Percentiles rank a stretch among this genome's conserved stretches.
These are phyloP conservation scores for Littorina saxatilis DNA, from an alignment of 1,140 invertebrate genomes.

Conservation along the genomic window DNA sequence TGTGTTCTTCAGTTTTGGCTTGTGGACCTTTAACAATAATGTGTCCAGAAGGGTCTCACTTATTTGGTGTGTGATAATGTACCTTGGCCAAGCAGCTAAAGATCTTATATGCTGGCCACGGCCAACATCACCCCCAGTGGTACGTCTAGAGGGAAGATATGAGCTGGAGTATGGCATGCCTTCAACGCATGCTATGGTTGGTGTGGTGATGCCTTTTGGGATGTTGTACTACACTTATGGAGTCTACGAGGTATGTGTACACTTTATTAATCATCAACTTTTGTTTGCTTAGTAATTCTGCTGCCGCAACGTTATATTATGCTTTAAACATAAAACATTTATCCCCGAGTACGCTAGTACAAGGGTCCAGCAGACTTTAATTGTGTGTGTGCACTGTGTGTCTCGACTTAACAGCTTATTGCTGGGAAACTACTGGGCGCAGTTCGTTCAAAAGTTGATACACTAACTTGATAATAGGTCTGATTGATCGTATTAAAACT, in stretches of 20 bases:
- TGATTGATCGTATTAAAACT: too few species aligned
- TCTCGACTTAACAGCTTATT: too few species aligned
- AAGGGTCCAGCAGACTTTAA: too few species aligned
- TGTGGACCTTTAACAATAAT: constrained; percentile 86
- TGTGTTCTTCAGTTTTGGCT: constrained; percentile 91
- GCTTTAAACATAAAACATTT: too few species aligned
- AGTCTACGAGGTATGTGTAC: constrained; percentile 87
- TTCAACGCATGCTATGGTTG: constrained; percentile 95
- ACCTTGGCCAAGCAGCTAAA: constrained; percentile 85
- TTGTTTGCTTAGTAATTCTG: too few species aligned
- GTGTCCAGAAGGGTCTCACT: constrained; percentile 81
- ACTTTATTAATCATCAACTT: background rate
- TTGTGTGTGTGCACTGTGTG: too few species aligned
- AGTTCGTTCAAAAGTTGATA: too few species aligned
- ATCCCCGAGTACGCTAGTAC: too few species aligned
- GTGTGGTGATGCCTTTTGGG: constrained; percentile 89
- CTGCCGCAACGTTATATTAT: too few species aligned
- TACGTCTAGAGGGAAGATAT: constrained; percentile 86
- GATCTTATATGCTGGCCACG: constrained; percentile 86
- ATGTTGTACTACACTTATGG: constrained; percentile 87
- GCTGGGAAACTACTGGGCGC: too few species aligned
- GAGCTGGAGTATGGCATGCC: constrained; percentile 96
- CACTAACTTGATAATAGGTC: too few species aligned
- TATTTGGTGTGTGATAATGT: constrained; percentile 90
- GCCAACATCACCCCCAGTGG: constrained; percentile 87